phyloP scores from a whole-genome alignment of 64 coral and sea anemone species.

The Porites australiensis region DNA sequence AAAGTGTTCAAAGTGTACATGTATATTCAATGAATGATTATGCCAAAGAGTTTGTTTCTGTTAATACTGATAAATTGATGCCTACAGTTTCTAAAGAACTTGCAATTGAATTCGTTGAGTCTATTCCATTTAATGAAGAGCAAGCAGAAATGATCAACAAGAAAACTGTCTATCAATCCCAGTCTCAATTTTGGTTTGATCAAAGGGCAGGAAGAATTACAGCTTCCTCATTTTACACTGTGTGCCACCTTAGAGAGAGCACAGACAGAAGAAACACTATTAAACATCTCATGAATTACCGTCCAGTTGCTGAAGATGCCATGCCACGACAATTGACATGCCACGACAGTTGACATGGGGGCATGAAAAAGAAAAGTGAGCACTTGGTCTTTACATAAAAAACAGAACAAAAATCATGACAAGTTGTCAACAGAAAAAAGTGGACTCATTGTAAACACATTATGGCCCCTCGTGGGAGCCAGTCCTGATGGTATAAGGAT shows the following conservation, averaged over 20 bases:
- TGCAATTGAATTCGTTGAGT: slow-evolving; percentile 10
- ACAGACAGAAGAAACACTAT: slow-evolving; percentile 32
- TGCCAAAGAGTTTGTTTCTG: slow-evolving; percentile 9
- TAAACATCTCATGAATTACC: slow-evolving; percentile 18
- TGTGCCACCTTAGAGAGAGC: slow-evolving; percentile 19
- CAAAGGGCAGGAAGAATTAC: slow-evolving; percentile 40
- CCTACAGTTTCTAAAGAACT: not conserved
- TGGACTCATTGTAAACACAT: slow-evolving; percentile 41
- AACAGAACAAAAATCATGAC: slow-evolving; percentile 8
- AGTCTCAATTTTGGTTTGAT: slow-evolving; percentile 22
- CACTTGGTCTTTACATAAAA: slow-evolving; percentile 20
- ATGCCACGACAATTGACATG: slow-evolving; percentile 33
- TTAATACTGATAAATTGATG: slow-evolving; percentile 4
- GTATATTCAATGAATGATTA: slow-evolving; percentile 43
- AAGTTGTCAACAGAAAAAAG: slow-evolving; percentile 12
- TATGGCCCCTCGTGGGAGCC: slow-evolving; percentile 41
- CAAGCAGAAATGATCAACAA: slow-evolving; percentile 32
- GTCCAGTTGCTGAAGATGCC: slow-evolving; percentile 31
- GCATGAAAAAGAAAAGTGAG: slow-evolving; percentile 29
- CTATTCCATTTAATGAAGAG: slow-evolving; percentile 11
- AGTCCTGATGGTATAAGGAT: slow-evolving; percentile 33
- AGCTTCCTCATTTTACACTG: slow-evolving; percentile 23
- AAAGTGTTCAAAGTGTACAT: slow-evolving; percentile 32
- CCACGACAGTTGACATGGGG: slow-evolving; percentile 32
- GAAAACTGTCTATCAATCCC: not conserved